phyloP scores from a whole-genome alignment of 2,888 invertebrate genomes.

The Timema cristinae region DNA sequence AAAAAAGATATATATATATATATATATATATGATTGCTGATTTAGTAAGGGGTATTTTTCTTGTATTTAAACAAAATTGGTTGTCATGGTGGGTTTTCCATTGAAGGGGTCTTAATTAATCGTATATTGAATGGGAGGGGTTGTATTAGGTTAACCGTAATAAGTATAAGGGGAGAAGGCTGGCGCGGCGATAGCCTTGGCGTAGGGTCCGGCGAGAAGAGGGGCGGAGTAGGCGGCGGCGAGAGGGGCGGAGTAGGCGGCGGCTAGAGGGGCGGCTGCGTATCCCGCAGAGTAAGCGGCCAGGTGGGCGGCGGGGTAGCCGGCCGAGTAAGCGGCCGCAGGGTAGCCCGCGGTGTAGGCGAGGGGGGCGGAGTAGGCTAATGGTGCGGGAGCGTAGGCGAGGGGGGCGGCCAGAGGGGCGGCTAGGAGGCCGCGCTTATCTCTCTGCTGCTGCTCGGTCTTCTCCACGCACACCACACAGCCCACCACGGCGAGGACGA shows the following conservation, averaged over 20 bases:
- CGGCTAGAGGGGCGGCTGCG: slow-evolving; percentile 6
- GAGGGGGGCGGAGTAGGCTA: slow-evolving; percentile 22
- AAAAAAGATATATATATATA: no score
- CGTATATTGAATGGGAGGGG: no score
- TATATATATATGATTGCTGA: no score
- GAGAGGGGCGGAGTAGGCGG: neutral
- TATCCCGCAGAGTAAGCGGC: slow-evolving; percentile 10
- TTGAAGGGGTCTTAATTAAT: no score
- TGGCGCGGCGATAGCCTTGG: no score
- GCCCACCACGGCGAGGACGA: neutral
- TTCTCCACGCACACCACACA: slow-evolving; percentile 1
- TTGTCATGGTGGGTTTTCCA: no score
- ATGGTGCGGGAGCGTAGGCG: slow-evolving; percentile 22
- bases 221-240: neutral
- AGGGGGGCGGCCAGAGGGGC: slow-evolving; percentile 13
- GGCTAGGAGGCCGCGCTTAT: slow-evolving; percentile 21
- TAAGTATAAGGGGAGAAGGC: no score
- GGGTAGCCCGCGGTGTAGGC: slow-evolving; percentile 16
- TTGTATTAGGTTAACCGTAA: no score
- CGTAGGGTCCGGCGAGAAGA: neutral
- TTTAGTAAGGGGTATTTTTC: no score
- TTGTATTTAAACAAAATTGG: no score
- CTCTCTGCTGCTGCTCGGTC: slow-evolving; percentile 13
- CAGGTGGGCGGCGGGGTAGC: neutral
- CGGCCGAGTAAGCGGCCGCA: neutral